Evolutionary conservation across 2,797 vertebrate species (phyloP).

Genomic region (Falco concolor): DNA sequence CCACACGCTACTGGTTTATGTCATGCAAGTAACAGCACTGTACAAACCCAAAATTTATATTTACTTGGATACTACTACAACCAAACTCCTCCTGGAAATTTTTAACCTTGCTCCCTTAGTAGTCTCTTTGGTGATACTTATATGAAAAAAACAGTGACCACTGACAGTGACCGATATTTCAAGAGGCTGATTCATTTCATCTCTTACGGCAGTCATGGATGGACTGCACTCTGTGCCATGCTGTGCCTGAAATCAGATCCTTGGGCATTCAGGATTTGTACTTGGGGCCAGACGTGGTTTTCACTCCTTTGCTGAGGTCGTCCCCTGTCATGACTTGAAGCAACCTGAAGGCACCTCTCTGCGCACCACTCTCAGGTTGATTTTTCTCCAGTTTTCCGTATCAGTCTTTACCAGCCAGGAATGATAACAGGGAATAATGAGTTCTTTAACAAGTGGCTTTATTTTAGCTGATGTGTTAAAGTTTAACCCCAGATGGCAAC

Average conservation of each 20-base stretch:
- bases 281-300: background rate
- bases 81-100: background rate
- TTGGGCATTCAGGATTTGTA: background rate
- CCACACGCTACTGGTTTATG: background rate
- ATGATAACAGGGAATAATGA: background rate
- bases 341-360: background rate
- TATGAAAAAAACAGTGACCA: background rate
- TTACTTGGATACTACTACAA: background rate
- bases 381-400: background rate
- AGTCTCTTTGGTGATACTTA: background rate
- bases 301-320: background rate
- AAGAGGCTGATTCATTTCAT: background rate
- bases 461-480: background rate
- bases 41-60: background rate
- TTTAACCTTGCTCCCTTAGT: background rate
- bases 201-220: background rate
- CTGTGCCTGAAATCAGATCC: background rate
- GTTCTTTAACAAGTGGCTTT: background rate
- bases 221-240: background rate
- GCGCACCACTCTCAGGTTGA: background rate
- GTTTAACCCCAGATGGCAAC: background rate
- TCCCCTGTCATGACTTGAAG: background rate
- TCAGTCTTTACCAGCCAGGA: background rate
- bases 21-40: background rate
- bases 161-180: background rate